phyloP scores from a whole-genome alignment of 1,140 invertebrate genomes.

The Maniola jurtina region DNA sequence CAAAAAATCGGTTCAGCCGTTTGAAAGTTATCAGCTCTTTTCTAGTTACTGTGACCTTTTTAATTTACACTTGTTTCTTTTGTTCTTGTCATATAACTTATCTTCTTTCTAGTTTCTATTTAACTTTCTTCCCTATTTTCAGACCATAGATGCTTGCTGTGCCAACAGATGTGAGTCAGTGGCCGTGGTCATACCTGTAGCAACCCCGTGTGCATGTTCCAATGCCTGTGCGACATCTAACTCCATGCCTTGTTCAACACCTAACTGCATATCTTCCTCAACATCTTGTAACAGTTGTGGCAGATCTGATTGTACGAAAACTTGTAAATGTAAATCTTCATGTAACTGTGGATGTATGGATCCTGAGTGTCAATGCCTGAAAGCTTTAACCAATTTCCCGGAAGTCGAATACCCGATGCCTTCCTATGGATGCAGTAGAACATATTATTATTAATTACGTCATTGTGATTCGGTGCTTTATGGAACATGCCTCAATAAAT shows the following conservation, averaged over 20 bases:
- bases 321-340: neutral
- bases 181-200: neutral
- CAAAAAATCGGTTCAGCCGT: too few species aligned
- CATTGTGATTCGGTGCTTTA: neutral
- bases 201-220: neutral
- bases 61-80: too few species aligned
- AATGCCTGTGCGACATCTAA: neutral
- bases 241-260: neutral
- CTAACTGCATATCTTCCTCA: neutral
- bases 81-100: too few species aligned
- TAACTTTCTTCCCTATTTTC: constrained; percentile 4
- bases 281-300: neutral
- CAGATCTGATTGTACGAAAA: neutral
- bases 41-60: too few species aligned
- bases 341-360: neutral
- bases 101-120: neutral
- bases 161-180: neutral
- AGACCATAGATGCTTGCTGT: constrained; percentile 17
- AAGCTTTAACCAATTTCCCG: constrained; percentile 37
- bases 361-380: constrained; percentile 27
- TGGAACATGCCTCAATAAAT: too few species aligned
- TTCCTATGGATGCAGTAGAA: constrained; percentile 34
- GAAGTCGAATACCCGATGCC: constrained; percentile 46
- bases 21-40: too few species aligned
- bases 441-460: constrained; percentile 30